Conservation (phyloP, 2,113 vertebrate species). For the Gorsachius goisagi region DNA sequence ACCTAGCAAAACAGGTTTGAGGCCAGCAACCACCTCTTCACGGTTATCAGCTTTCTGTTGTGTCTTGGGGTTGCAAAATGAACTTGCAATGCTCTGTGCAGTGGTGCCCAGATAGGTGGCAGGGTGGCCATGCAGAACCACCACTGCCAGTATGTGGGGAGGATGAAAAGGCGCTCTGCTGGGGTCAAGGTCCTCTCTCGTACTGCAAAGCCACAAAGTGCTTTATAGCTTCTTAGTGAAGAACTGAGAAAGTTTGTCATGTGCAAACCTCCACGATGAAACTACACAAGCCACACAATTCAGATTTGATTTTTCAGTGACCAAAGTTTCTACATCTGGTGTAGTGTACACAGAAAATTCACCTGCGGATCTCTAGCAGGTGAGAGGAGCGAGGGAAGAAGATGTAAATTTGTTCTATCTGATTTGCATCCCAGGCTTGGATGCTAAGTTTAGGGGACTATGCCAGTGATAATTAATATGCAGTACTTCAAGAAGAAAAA, state of each 20-base stretch:
- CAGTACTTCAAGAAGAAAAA: not conserved
- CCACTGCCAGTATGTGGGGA: not conserved
- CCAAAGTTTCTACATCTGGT: not conserved
- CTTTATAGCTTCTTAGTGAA: not conserved
- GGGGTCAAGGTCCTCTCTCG: not conserved
- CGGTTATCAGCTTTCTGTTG: not conserved
- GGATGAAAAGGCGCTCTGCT: not conserved
- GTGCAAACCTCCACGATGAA: not conserved
- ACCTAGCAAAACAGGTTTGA: not conserved
- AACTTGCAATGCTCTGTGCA: fast-evolving
- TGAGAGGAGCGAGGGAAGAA: not conserved
- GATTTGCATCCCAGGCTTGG: not conserved
- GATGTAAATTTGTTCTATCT: not conserved
- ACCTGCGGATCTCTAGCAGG: fast-evolving
- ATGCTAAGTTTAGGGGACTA: not conserved
- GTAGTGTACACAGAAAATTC: not conserved
- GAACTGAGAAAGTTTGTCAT: not conserved
- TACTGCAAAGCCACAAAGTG: not conserved
- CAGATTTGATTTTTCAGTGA: not conserved
- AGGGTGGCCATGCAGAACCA: fast-evolving
- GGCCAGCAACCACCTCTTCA: fast-evolving
- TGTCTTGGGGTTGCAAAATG: not conserved
- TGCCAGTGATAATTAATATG: not conserved
- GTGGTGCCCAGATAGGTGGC: not conserved
- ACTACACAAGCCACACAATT: not conserved